Base-by-base conservation (phyloP, 1,140 invertebrate species). In the Drepana arcuata region DNA sequence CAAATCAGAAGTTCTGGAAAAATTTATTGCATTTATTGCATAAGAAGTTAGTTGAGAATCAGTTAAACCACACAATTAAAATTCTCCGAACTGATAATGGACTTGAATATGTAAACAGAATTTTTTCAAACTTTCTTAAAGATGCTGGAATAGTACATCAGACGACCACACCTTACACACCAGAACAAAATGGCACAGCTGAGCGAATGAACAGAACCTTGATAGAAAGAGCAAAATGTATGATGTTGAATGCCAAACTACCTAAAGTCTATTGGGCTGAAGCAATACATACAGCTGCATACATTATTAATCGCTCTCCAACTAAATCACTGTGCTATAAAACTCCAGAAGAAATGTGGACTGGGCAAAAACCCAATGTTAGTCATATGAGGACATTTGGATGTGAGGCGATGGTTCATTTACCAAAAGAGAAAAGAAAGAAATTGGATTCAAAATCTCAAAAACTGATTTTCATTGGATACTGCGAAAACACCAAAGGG, bases 151-250 rank as follows among this genome's bases (percentile, higher is more conserved):
- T 84, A 2, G 29, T 38, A 12, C 61, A 63, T 31, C 42, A 53
- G 10, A 49, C 49, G 0, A 44, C 68, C 24, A 54, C 42, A 12
- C 47, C 58, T 0, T 75, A 84, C 27, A 57, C 58, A 9, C 67
- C 75, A 1, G 43, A 84, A 46, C 67, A 77, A 56, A 85, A 85
- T 51, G 75, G 67, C 1, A 26, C 52, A 2, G 66, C 60, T 9
- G 80, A 61, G 57, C 36, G 74, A 10, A 41, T 59, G 35, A 78
- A 77, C 42, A 35, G 66, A 9, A 60, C 54, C 1, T 18, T 79
- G 5, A 29, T 69, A 7, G 61, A 74, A 39, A 58, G 36, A 47
- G 58, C 62, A 4, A n/a, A n/a, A n/a, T n/a, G n/a, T n/a, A n/a
- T n/a, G n/a, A n/a, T n/a, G n/a, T n/a, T n/a, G n/a, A n/a, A 63